A percentile compares a stretch with the other conserved stretches of the same genome.
Conservation (phyloP, 2,113 vertebrate genomes). For the Chamaea fasciata region DNA sequence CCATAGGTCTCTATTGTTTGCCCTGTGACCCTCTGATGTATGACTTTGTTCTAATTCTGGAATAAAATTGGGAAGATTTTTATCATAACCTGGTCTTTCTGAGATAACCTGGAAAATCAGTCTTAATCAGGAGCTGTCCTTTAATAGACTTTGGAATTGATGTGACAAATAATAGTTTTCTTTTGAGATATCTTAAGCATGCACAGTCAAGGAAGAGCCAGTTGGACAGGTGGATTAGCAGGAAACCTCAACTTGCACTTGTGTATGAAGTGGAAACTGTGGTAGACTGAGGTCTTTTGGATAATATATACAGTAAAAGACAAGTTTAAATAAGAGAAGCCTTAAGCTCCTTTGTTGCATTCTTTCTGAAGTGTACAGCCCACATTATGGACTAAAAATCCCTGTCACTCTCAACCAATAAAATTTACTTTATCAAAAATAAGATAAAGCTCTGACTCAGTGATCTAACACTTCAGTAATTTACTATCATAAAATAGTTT, state of each 20-base stretch:
- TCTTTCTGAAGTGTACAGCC: neutral
- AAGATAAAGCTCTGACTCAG: slow-evolving; percentile 48
- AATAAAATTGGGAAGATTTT: neutral
- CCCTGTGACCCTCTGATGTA: neutral
- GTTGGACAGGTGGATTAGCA: neutral
- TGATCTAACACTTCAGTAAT: slow-evolving; percentile 63
- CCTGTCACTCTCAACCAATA: slow-evolving; percentile 46
- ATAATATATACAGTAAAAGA: neutral
- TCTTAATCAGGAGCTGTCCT: neutral
- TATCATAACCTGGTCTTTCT: neutral
- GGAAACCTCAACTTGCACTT: neutral
- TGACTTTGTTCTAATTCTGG: neutral
- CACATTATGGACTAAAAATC: neutral
- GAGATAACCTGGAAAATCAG: neutral
- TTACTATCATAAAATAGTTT: slow-evolving; percentile 67
- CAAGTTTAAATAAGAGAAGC: neutral
- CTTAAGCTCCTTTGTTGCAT: neutral
- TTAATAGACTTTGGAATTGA: neutral
- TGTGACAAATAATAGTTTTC: neutral
- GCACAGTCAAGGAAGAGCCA: neutral
- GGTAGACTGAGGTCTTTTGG: neutral
- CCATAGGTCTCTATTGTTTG: neutral
- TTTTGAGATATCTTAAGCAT: neutral
- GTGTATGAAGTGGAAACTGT: neutral
- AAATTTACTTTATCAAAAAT: slow-evolving; percentile 10